phyloP scores from a whole-genome alignment of 2,888 invertebrate species.

The Meliscaeva auricollis region DNA sequence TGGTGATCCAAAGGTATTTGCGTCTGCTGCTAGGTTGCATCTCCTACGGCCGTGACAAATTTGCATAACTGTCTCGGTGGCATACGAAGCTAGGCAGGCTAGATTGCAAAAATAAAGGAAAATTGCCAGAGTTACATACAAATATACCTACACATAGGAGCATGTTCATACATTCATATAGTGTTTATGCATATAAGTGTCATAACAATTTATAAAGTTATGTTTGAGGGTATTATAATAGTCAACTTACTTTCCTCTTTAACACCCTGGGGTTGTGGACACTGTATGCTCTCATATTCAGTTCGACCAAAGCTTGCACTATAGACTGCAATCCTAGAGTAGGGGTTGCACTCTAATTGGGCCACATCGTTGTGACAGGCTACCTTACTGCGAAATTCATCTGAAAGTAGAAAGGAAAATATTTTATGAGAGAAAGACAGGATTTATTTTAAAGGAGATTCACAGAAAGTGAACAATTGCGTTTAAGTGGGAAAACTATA shows the following conservation, averaged over 20 bases:
- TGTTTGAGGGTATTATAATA: constrained; percentile 27
- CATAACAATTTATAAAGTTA: constrained; percentile 58
- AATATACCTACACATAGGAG: not conserved
- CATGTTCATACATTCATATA: not conserved
- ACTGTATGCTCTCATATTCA: constrained; percentile 94
- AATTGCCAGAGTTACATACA: not conserved
- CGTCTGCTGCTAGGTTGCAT: constrained; percentile 93
- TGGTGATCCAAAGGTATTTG: constrained; percentile 92
- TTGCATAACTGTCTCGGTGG: constrained; percentile 95
- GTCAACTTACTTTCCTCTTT: constrained; percentile 92
- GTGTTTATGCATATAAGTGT: constrained; percentile 45
- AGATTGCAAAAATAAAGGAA: constrained; percentile 80
- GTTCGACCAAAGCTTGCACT: constrained; percentile 97
- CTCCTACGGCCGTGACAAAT: constrained; percentile 93
- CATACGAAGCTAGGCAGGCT: constrained; percentile 95
- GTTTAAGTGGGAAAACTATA: no score
- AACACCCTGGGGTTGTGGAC: constrained; percentile 94
- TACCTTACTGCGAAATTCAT: constrained; percentile 96
- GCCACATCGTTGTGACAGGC: constrained; percentile 96
- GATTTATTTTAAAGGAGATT: no score
- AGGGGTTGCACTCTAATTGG: constrained; percentile 94
- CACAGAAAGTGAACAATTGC: no score
- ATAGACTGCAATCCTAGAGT: constrained; percentile 95
- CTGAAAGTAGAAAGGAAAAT: constrained; percentile 85
- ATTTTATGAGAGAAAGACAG: no score